A percentile compares a stretch with the other conserved stretches of the same genome.
Conservation (phyloP, 2,797 vertebrate genomes). For the Vireo griseus region DNA sequence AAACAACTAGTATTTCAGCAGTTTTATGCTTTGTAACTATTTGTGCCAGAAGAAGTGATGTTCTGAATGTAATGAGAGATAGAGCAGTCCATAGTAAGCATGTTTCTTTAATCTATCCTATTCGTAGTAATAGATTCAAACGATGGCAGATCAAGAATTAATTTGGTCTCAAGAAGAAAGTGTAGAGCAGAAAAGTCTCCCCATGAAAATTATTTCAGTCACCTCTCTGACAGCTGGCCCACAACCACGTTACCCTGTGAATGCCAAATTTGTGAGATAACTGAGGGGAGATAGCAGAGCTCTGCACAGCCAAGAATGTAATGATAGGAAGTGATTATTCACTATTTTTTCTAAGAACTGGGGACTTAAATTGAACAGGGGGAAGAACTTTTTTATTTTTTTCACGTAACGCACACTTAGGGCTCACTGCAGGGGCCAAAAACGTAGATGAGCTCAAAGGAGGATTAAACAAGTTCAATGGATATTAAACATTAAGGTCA, state of each 20-base stretch:
- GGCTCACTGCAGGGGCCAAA: neutral
- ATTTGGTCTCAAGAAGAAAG: neutral
- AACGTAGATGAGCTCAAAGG: neutral
- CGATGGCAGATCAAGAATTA: neutral
- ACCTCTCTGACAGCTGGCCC: slow-evolving; percentile 14
- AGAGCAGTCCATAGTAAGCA: neutral
- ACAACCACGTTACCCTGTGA: neutral
- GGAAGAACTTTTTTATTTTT: neutral
- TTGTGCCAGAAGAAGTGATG: neutral
- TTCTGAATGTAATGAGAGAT: neutral
- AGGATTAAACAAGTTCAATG: neutral
- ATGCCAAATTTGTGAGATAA: slow-evolving; percentile 23
- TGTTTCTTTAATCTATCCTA: neutral
- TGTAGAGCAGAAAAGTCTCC: neutral
- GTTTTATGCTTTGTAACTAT: neutral
- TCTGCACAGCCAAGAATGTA: neutral
- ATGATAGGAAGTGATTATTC: neutral
- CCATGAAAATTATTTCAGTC: neutral
- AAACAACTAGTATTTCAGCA: neutral
- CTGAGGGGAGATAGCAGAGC: neutral
- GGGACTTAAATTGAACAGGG: neutral
- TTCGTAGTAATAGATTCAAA: neutral
- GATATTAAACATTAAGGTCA: neutral
- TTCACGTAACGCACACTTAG: neutral
- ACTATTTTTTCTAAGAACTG: neutral